Base-by-base conservation (phyloP, 37 sponge, comb jelly and placozoan species). In the Halisarca cf. caerulea region DNA sequence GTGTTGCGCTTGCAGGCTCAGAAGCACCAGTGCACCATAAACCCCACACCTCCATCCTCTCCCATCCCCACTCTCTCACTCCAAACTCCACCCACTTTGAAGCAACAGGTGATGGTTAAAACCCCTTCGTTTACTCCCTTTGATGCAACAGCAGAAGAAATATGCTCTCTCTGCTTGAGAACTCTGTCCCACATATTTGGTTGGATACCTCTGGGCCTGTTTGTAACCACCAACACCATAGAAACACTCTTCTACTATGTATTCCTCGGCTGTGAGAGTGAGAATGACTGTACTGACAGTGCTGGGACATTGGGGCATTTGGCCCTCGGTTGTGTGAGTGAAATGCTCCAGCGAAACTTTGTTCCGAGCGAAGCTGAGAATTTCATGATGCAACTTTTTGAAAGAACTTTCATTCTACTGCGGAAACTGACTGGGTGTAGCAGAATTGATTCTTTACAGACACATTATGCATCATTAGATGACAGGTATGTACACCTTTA, bases 241-340 rank as follows among this genome's bases (percentile, higher is more conserved):
- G 91, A 89, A 37, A 90, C 88, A 58, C 62, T 95, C 34, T 95
- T 95, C 87, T 78, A 86, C 53, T 95, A 82, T 71, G 91, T 86
- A 11, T 42, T 68, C 27, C 85, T 93, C 14, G 94, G 96, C 53
- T 88, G 91, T 66, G 82, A 86, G 17, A 91, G 87, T 53, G 92
- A 41, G 0, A 58, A 70, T 38, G 94, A 83, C 41, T 37, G 38
- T 3, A 80, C 88, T 3, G 87, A 89, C 35, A 68, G 51, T 27
- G n/a, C 85, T 30, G 89, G 89, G 1, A 55, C 47, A 18, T 82
- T 94, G 11, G 92, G 95, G 38, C 86, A 88, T 28, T 80, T 91
- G 21, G 95, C 95, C 0, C 85, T 94, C 87, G 89, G 88, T 77
- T 94, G 95, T 70, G 79, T 94, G 24, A 89, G 78, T 39, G 95